phyloP scores from a whole-genome alignment of 2,113 vertebrate genomes.

The Chaetops frenatus region DNA sequence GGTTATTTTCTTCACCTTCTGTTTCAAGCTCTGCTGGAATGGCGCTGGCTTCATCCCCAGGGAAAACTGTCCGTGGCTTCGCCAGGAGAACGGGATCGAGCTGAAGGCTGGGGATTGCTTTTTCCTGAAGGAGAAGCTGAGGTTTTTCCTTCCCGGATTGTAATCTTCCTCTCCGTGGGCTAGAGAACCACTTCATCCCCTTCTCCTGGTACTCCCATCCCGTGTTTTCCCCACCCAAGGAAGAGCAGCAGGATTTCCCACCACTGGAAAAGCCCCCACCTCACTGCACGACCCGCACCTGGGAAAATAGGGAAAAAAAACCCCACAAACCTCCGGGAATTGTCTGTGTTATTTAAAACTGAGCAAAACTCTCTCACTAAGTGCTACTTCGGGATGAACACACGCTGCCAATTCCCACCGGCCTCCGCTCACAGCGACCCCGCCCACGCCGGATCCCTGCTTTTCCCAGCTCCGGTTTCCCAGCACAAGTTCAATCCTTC shows the following conservation, averaged over 20 bases:
- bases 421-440: fast-evolving
- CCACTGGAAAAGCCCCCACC: neutral
- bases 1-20: neutral
- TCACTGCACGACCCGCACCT: neutral
- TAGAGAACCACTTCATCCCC: neutral
- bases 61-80: fast-evolving
- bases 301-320: neutral
- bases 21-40: neutral
- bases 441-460: neutral
- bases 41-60: neutral
- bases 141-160: neutral
- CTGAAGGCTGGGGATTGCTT: neutral
- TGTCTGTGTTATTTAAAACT: neutral
- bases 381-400: slow-evolving; percentile 47
- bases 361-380: slow-evolving; percentile 45
- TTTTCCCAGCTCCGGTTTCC: neutral
- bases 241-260: neutral
- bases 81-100: fast-evolving
- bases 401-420: neutral
- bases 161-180: neutral
- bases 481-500: neutral
- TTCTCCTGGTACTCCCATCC: neutral
- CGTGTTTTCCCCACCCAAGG: fast-evolving
- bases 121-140: neutral
- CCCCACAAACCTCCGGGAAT: neutral